Conservation (phyloP, 2,888 invertebrate genomes). For the Ophion costatus region DNA sequence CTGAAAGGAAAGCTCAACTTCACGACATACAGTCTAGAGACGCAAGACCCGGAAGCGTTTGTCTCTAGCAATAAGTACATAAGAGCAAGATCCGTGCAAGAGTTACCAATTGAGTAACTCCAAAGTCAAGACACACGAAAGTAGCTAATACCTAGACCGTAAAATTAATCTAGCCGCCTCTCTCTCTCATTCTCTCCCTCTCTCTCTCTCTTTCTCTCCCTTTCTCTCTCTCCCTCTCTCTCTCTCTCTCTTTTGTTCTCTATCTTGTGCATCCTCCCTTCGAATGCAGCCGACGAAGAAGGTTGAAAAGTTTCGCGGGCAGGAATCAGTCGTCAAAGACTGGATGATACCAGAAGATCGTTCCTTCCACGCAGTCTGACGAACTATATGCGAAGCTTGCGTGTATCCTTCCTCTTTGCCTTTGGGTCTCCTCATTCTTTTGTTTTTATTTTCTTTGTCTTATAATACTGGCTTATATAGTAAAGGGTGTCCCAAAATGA, state of each 20-base stretch:
- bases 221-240: neutral
- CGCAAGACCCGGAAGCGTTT: neutral
- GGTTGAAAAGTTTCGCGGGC: constrained; percentile 52
- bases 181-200: no score
- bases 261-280: neutral
- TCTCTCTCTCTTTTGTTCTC: no score
- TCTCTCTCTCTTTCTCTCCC: neutral
- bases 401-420: constrained; percentile 3
- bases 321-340: constrained; percentile 51
- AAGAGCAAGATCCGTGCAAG: neutral
- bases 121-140: constrained; percentile 12
- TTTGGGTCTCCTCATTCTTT: neutral
- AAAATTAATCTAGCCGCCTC: constrained; percentile 43
- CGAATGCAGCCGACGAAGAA: constrained; percentile 12
- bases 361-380: constrained; percentile 7
- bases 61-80: neutral
- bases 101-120: constrained; percentile 27
- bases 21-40: neutral
- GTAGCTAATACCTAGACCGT: constrained; percentile 26
- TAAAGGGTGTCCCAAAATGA: neutral
- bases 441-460: neutral
- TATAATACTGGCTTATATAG: constrained; percentile 23
- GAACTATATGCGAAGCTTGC: constrained; percentile 30
- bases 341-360: constrained; percentile 47
- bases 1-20: neutral